Base-by-base conservation (phyloP, 2,888 invertebrate genomes). In the Eilema depressum region DNA sequence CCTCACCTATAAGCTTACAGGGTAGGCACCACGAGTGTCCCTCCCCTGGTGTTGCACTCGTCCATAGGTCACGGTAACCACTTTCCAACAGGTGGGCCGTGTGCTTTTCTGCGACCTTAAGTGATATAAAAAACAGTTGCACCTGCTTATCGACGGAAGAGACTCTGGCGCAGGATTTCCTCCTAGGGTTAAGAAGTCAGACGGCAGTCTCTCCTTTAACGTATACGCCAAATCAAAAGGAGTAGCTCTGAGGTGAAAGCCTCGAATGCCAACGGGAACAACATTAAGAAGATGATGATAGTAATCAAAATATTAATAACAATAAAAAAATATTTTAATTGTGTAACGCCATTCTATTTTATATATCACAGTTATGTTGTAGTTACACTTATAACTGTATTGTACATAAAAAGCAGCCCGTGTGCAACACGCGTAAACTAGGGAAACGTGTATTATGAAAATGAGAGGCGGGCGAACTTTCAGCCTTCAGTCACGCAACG, bases 401-500 rank as follows among this genome's bases (percentile, higher is more conserved):
- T 30, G 11, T 53, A 65, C 61, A 65, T 56, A n/a, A 28, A 69
- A 61, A 56, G 61, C 14, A 17, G 69, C 28, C 33, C 10, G 69
- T 61, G 47, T 61, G 61, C 14, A 25, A 56, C n/a, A 59, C 5
- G 37, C 61, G 37, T 30, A 56, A 73, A 70, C 47, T 59, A 60
- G 73, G 47, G 70, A 69, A 75, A 72, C 53, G 33, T 41, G 73
- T 70, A 79, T 61, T 76, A 75, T 76, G 66, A 77, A 78, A 77
- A 73, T 74, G 53, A 66, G 63, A 73, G 61, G 67, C 74, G 71
- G 75, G 73, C 77, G 61, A 68, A 73, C 67, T 65, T 68, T 61
- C 65, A 77, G 66, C 78, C 76, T 80, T 76, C 76, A 57, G 82
- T 83, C 86, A 86, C 83, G 85, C 85, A 73, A 86, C 66, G 67